Percentiles rank a stretch among this genome's conserved stretches.
Evolutionary conservation across 30 jellyfish, hydroid and myxozoan species (phyloP).

Genomic region (Nemopilema nomurai): DNA sequence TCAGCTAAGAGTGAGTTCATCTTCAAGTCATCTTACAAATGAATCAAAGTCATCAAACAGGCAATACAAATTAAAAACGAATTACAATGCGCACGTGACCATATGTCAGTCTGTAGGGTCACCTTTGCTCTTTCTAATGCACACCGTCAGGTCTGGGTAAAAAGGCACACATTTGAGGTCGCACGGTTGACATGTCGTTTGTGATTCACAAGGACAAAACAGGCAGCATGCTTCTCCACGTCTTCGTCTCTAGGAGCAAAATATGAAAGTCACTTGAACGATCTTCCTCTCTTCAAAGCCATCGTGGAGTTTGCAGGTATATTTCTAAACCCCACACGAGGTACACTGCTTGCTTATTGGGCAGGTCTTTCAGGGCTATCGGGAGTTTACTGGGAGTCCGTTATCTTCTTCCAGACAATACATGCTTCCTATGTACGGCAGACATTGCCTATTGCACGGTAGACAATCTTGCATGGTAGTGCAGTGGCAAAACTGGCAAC

Average conservation of each 20-base stretch:
- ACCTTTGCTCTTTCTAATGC: neutral
- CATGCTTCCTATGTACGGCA: neutral
- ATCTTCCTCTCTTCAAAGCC: neutral
- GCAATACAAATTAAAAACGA: neutral
- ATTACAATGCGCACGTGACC: neutral
- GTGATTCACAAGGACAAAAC: conserved; percentile 11
- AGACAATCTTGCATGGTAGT: neutral
- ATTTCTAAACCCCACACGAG: no score
- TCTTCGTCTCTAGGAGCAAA: neutral
- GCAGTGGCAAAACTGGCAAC: conserved; percentile 12
- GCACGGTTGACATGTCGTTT: conserved; percentile 6
- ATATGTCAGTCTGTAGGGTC: conserved; percentile 1
- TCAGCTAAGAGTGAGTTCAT: no score
- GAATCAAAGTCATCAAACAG: no score
- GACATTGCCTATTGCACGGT: conserved; percentile 17
- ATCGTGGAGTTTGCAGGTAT: neutral
- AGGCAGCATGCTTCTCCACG: neutral
- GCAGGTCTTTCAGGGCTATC: no score
- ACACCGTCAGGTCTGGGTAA: neutral
- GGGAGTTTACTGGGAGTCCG: neutral
- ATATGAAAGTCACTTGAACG: neutral
- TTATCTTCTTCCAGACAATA: neutral
- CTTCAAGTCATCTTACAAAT: no score
- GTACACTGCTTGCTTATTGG: no score
- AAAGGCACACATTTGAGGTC: conserved; percentile 11